These are phyloP conservation scores for Ochropleura leucogaster DNA, from an alignment of 2,888 invertebrate species.

Conservation along the genomic window DNA sequence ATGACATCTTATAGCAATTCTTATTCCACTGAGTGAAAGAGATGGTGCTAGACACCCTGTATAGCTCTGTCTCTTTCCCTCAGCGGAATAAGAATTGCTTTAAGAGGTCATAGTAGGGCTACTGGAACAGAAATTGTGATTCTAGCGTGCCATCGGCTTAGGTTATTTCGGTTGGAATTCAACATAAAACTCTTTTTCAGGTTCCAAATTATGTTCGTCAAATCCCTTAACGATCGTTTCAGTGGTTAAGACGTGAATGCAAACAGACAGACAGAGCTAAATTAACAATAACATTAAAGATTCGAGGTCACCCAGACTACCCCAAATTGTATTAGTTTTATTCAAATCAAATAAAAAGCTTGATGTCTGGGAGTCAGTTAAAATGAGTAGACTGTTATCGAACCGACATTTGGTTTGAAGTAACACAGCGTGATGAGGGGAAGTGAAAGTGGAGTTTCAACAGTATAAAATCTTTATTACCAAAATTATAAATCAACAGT, in stretches of 20 bases:
- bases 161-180: neutral
- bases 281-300: neutral
- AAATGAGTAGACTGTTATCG: neutral
- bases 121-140: neutral
- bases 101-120: too few species aligned
- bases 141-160: neutral
- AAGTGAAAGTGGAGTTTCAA: neutral
- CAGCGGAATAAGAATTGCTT: too few species aligned
- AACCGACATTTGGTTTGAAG: neutral
- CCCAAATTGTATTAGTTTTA: neutral
- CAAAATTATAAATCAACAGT: neutral
- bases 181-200: neutral
- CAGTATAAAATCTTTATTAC: neutral
- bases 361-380: neutral
- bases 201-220: neutral
- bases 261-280: neutral
- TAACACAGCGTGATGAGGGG: neutral
- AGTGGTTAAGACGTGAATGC: neutral
- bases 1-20: too few species aligned
- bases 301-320: neutral
- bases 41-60: too few species aligned
- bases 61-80: too few species aligned
- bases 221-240: neutral
- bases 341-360: slow-evolving; percentile 2
- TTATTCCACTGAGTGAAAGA: too few species aligned